Conservation (phyloP, 2,888 invertebrate species). For the Coleophora deauratella region DNA sequence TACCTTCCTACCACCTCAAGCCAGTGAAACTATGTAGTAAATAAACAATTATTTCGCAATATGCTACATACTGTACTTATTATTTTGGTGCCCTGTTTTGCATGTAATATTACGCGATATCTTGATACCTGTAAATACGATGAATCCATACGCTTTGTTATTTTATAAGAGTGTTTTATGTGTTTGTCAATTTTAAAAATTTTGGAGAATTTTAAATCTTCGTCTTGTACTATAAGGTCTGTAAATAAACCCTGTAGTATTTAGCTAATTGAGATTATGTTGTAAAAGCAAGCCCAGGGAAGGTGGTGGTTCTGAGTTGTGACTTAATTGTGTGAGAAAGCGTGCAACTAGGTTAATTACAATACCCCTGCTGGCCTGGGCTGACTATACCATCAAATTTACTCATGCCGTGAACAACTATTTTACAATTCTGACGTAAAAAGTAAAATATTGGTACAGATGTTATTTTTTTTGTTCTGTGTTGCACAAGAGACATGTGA, state of each 20-base stretch:
- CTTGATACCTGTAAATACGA: slow-evolving; percentile 63
- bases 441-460: not conserved
- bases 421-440: not conserved
- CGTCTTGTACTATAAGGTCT: slow-evolving; percentile 36
- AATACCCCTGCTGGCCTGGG: too few species aligned
- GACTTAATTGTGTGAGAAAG: slow-evolving; percentile 7
- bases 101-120: slow-evolving; percentile 56
- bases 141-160: slow-evolving; percentile 73
- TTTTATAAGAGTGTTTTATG: slow-evolving; percentile 67
- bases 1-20: too few species aligned
- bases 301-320: slow-evolving; percentile 39
- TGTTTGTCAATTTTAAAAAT: slow-evolving; percentile 69
- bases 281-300: slow-evolving; percentile 5
- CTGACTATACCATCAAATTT: not conserved
- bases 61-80: slow-evolving; percentile 52
- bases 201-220: slow-evolving; percentile 54
- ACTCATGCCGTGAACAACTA: not conserved
- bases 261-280: slow-evolving; percentile 49
- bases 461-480: not conserved
- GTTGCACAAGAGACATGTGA: not conserved
- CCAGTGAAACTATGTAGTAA: slow-evolving; percentile 21
- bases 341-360: slow-evolving; percentile 10
- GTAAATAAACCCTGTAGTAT: slow-evolving; percentile 28
- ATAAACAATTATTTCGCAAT: slow-evolving; percentile 21
- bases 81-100: slow-evolving; percentile 59